Percentiles rank a stretch among this genome's conserved stretches.
Evolutionary conservation across 2,888 invertebrate genomes (phyloP).

Genomic region (Drosophila eohydei): DNA sequence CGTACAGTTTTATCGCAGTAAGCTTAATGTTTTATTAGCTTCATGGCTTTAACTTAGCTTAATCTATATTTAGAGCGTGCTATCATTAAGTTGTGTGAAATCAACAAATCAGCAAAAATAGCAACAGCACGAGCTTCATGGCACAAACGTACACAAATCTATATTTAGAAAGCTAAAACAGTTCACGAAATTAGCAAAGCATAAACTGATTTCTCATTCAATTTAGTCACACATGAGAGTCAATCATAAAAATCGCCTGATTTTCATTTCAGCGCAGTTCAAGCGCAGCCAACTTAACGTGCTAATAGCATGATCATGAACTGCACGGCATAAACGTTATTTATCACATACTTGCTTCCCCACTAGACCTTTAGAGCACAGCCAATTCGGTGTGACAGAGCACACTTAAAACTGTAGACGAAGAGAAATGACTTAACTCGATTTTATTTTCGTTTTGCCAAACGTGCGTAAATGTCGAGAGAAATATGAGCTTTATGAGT

Average conservation of each 20-base stretch:
- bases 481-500: slow-evolving; percentile 68
- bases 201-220: not conserved
- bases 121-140: not conserved
- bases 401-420: not conserved
- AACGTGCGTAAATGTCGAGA: slow-evolving; percentile 72
- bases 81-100: not conserved
- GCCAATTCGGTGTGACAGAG: slow-evolving; percentile 14
- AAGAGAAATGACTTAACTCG: slow-evolving; percentile 5
- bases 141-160: not conserved
- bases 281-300: slow-evolving; percentile 15
- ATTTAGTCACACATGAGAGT: not conserved
- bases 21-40: not conserved
- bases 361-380: slow-evolving; percentile 24
- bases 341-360: not conserved
- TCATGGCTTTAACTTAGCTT: not conserved
- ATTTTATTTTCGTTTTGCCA: slow-evolving; percentile 38
- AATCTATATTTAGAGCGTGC: not conserved
- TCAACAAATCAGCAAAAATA: not conserved
- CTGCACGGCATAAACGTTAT: slow-evolving; percentile 9
- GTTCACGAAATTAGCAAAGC: not conserved
- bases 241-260: not conserved
- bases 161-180: not conserved
- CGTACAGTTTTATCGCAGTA: not conserved
- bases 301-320: slow-evolving; percentile 8
- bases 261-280: not conserved